Conservation (phyloP, 1,140 invertebrate species). For the Caenorhabditis briggsae region DNA sequence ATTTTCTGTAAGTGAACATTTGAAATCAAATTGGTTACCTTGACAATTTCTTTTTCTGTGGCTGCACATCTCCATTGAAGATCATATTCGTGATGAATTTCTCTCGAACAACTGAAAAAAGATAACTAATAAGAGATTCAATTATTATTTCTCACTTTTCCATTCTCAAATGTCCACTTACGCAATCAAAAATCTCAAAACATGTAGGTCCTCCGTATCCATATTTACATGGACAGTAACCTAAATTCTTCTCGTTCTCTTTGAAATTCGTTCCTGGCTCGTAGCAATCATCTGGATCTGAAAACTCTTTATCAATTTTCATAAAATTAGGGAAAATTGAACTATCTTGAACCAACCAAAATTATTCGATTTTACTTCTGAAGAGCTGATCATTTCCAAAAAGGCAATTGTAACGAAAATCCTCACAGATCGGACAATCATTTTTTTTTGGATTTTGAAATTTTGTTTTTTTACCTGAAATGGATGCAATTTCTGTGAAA, state of each 20-base stretch:
- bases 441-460: too few species aligned
- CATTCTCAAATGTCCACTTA: constrained; percentile 1
- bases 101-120: not conserved
- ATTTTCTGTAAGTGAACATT: not conserved
- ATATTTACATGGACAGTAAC: constrained; percentile 41
- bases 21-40: not conserved
- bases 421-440: too few species aligned
- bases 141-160: not conserved
- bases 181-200: constrained; percentile 27
- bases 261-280: constrained; percentile 20
- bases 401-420: too few species aligned
- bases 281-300: constrained; percentile 30
- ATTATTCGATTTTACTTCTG: too few species aligned
- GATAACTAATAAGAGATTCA: not conserved
- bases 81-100: constrained; percentile 7
- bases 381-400: too few species aligned
- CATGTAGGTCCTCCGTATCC: not conserved
- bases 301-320: not conserved
- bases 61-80: constrained; percentile 30
- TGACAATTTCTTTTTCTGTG: not conserved
- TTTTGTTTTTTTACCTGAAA: too few species aligned
- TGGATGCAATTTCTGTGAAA: too few species aligned
- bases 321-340: too few species aligned
- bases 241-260: constrained; percentile 40
- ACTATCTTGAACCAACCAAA: too few species aligned